Percentiles rank a stretch among this genome's conserved stretches.
Evolutionary conservation across 2,113 vertebrate genomes (phyloP).

Genomic region (Noctilio leporinus): DNA sequence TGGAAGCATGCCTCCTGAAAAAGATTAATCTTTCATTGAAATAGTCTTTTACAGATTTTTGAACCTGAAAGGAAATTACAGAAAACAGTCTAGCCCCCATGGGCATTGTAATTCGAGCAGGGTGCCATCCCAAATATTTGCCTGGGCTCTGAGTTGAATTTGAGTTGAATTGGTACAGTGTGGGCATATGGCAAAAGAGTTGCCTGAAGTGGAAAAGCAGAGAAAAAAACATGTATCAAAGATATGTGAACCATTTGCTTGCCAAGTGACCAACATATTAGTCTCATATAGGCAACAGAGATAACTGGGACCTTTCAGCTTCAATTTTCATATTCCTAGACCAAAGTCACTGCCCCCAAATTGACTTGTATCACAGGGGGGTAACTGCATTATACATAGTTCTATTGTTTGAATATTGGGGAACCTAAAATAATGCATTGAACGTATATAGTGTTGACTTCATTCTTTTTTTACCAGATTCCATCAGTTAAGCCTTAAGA

Average conservation of each 20-base stretch:
- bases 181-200: conserved; percentile 10
- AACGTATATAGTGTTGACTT: not conserved
- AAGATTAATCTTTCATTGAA: not conserved
- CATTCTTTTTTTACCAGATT: not conserved
- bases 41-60: conserved; percentile 2
- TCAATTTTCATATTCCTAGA: not conserved
- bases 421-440: not conserved
- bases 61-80: conserved; percentile 5
- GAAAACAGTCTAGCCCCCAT: not conserved
- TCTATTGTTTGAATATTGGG: not conserved
- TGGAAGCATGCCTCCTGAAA: not conserved
- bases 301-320: not conserved
- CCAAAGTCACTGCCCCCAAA: not conserved
- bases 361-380: not conserved
- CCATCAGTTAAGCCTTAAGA: not conserved
- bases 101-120: not conserved
- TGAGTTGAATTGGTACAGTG: not conserved
- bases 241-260: not conserved
- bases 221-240: not conserved
- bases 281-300: not conserved
- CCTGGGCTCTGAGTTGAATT: not conserved
- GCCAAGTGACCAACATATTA: not conserved
- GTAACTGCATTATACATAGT: not conserved
- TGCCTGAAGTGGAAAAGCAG: not conserved
- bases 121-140: not conserved